Evolutionary conservation across 2,888 invertebrate genomes (phyloP).

Genomic region (Ichneumoninae sp.): DNA sequence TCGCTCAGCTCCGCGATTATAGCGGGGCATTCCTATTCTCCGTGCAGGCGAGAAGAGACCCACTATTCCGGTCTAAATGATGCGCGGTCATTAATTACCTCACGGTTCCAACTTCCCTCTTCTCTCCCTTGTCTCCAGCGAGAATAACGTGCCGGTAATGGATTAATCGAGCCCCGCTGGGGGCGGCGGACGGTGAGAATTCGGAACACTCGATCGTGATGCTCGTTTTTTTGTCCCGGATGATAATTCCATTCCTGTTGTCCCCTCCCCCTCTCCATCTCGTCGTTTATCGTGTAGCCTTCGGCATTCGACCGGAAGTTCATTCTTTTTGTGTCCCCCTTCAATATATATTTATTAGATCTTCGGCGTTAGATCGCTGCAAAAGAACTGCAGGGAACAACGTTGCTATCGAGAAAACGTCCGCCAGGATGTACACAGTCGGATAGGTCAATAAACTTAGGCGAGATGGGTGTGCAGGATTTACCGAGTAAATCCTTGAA

Average conservation of each 20-base stretch:
- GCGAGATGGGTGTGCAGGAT: slow-evolving; percentile 4
- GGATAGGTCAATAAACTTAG: slow-evolving; percentile 7
- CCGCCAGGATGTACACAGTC: background rate
- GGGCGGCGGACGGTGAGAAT: background rate
- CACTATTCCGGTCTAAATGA: slow-evolving; percentile 19
- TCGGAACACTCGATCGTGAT: background rate
- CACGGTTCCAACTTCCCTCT: slow-evolving; percentile 22
- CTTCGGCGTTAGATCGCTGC: background rate
- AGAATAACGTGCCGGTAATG: slow-evolving; percentile 68
- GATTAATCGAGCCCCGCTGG: slow-evolving; percentile 71
- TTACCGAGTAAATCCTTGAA: slow-evolving; percentile 21
- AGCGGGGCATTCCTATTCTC: slow-evolving; percentile 13
- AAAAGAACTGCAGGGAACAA: background rate
- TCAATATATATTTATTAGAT: background rate
- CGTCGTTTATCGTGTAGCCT: background rate
- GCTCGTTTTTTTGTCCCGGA: background rate
- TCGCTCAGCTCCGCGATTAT: slow-evolving; percentile 19
- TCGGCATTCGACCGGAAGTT: no score
- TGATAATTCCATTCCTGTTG: background rate
- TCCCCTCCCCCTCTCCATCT: background rate
- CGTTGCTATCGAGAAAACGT: background rate
- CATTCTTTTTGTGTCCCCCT: background rate
- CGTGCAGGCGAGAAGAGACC: background rate
- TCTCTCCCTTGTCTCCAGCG: background rate
- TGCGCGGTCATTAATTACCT: slow-evolving; percentile 63